Base-by-base conservation (phyloP, 37 sponge, comb jelly and placozoan species). In the Halisarca cf. caerulea region DNA sequence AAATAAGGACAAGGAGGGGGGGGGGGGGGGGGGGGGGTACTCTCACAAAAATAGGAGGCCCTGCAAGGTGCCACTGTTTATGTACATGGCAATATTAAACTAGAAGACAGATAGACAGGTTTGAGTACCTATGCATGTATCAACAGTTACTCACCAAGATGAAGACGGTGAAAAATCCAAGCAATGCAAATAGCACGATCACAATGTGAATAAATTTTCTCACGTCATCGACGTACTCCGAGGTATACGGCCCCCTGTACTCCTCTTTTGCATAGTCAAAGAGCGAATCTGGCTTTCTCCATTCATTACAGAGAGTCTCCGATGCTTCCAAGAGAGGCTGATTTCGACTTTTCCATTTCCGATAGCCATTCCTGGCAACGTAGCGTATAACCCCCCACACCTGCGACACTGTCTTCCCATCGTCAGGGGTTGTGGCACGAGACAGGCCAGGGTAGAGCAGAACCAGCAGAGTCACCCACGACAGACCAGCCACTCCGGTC, bases 101-200 rank as follows among this genome's bases (percentile, higher is more conserved):
- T n/a, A n/a, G n/a, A n/a, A n/a, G n/a, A n/a, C n/a, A n/a, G n/a
- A n/a, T n/a, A n/a, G n/a, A n/a, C n/a, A n/a, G n/a, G n/a, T n/a
- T n/a, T n/a, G n/a, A n/a, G n/a, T n/a, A n/a, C n/a, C n/a, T n/a
- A n/a, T n/a, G n/a, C n/a, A n/a, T n/a, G n/a, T n/a, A n/a, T 11
- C 11, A 55, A 55, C 30, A 21, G 8, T 7, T 1, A 74, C 77
- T 74, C 42, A 74, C 77, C 77, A 74, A 4, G 3, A 40, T 1
- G 6, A 74, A 74, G 45, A 43, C 77, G 18, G 45, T 21, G 24
- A 44, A 74, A 14, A 36, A 74, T 40, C 77, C 77, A 74, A 74
- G 32, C 44, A 74, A 43, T 11, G 77, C 9, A 17, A 37, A 23
- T 3, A 74, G 32, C 23, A 74, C 6, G 2, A 40, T 20, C 2